These are phyloP conservation scores for Chaenogobius annularis DNA, from an alignment of 2,113 vertebrate genomes.

Conservation along the genomic window DNA sequence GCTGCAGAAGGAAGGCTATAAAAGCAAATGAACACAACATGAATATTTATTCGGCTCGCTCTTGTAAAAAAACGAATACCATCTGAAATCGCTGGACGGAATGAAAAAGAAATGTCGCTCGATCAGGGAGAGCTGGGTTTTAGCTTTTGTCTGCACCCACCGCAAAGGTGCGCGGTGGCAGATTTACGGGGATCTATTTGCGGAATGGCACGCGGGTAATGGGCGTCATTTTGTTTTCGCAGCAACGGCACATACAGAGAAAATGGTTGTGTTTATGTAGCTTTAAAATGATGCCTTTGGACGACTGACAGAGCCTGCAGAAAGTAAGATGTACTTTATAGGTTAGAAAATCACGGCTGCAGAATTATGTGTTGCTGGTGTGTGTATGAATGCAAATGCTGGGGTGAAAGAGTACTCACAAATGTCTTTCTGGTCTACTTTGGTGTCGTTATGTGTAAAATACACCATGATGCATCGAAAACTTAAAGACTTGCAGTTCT, in stretches of 20 bases:
- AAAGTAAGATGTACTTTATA: neutral
- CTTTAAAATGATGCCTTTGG: constrained; percentile 1
- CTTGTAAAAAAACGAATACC: neutral
- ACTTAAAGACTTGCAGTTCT: too few species aligned
- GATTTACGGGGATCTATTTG: constrained; percentile 6
- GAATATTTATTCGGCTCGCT: constrained; percentile 1
- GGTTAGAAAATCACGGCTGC: neutral
- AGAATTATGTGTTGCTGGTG: neutral
- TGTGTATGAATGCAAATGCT: neutral
- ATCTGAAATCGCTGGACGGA: constrained; percentile 2
- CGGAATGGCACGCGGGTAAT: neutral
- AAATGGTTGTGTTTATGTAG: constrained; percentile 4
- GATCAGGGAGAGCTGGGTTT: neutral
- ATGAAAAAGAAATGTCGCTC: neutral
- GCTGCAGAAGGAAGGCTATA: neutral
- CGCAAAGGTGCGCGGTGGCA: neutral
- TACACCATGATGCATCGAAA: too few species aligned
- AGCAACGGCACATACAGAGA: neutral
- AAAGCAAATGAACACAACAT: constrained; percentile 9
- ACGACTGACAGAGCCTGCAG: neutral
- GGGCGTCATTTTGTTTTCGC: constrained; percentile 4
- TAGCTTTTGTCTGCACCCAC: neutral
- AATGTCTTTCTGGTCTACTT: neutral
- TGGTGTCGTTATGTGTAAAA: too few species aligned
- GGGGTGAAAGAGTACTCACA: neutral